Evolutionary conservation across 2,797 vertebrate species (phyloP).

Genomic region (Clarias pachynema): DNA sequence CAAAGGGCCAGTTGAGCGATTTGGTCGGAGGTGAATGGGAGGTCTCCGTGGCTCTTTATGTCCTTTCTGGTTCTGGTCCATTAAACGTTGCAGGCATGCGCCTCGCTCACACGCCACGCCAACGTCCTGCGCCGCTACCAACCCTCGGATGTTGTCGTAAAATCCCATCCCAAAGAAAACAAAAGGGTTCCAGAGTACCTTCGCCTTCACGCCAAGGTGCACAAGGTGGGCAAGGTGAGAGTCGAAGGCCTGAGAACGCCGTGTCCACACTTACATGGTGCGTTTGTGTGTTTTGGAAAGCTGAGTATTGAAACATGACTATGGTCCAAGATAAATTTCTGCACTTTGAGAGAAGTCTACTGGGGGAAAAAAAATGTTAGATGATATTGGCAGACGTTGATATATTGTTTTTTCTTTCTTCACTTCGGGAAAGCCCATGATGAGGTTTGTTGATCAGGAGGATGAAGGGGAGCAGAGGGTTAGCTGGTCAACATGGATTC

Average conservation of each 20-base stretch:
- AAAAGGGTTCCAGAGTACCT: neutral
- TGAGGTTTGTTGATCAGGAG: neutral
- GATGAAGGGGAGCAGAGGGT: constrained; percentile 17
- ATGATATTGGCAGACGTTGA: neutral
- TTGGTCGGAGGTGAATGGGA: constrained; percentile 53
- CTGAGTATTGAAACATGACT: constrained; percentile 9
- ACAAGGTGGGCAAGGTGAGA: constrained; percentile 12
- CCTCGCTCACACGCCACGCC: constrained; percentile 37
- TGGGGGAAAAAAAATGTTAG: constrained; percentile 26
- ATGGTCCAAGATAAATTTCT: constrained; percentile 22
- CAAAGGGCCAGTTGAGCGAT: constrained; percentile 41
- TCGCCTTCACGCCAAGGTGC: neutral
- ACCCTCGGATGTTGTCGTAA: constrained; percentile 45
- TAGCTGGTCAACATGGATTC: constrained; percentile 14
- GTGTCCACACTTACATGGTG: neutral
- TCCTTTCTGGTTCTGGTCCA: constrained; percentile 53
- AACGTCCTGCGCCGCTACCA: constrained; percentile 48
- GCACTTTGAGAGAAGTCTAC: neutral
- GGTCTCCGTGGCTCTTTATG: constrained; percentile 53
- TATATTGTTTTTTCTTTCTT: neutral
- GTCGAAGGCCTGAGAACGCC: neutral
- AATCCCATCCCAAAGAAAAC: constrained; percentile 51
- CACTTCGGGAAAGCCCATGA: constrained; percentile 22
- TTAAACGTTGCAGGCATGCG: constrained; percentile 45
- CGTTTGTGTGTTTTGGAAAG: constrained; percentile 37